A percentile compares a stretch with the other conserved stretches of the same genome.
Conservation (phyloP, 1,140 invertebrate species). For the Drosophila mojavensis region DNA sequence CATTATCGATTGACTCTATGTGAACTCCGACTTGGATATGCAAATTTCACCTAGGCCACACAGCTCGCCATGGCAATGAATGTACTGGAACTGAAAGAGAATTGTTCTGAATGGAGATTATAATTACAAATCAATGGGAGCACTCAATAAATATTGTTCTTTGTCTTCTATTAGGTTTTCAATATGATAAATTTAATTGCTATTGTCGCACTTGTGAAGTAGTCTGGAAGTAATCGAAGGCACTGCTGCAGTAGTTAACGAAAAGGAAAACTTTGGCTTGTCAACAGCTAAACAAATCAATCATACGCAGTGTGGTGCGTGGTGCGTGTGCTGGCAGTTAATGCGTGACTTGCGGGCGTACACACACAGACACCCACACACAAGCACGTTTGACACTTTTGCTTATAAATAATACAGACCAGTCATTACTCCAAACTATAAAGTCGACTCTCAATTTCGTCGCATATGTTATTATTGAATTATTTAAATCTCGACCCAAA, state of each 20-base stretch:
- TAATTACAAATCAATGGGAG: constrained; percentile 45
- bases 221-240: not conserved
- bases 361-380: constrained; percentile 7
- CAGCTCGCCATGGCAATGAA: constrained; percentile 1
- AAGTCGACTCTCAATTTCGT: constrained; percentile 10
- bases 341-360: constrained; percentile 29
- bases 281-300: constrained; percentile 81
- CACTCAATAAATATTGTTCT: constrained; percentile 10
- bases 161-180: constrained; percentile 26
- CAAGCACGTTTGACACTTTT: constrained; percentile 41
- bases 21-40: constrained; percentile 53
- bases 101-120: not conserved
- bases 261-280: constrained; percentile 43
- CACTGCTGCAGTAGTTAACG: too few species aligned
- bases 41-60: constrained; percentile 36
- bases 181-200: constrained; percentile 64
- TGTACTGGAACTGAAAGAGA: constrained; percentile 25
- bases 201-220: constrained; percentile 31
- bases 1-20: constrained; percentile 68
- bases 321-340: constrained; percentile 42
- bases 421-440: constrained; percentile 64
- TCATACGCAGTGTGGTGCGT: constrained; percentile 70
- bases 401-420: constrained; percentile 72
- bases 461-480: constrained; percentile 70
- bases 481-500: constrained; percentile 60